Conservation (phyloP, 2,888 invertebrate species). For the Agapostemon virescens region DNA sequence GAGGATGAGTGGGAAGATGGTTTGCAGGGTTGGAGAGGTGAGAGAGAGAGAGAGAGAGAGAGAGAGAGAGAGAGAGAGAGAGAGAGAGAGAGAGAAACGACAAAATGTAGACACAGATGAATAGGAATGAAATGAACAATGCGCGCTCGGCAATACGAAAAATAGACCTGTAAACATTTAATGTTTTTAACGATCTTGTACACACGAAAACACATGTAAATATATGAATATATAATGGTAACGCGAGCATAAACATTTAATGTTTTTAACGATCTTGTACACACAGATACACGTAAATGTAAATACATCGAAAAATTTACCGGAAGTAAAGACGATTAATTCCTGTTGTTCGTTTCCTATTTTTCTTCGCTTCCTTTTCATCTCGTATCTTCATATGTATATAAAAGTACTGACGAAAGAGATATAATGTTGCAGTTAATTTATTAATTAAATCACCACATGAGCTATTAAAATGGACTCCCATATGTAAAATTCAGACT, state of each 20-base stretch:
- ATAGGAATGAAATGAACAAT: conserved; percentile 51
- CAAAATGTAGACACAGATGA: conserved; percentile 18
- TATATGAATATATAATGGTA: conserved; percentile 78
- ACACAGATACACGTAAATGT: conserved; percentile 79
- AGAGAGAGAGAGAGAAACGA: conserved; percentile 21
- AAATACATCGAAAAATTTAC: conserved; percentile 79
- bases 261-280: conserved; percentile 80
- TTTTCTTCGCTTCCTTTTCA: conserved; percentile 35
- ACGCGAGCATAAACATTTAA: conserved; percentile 79
- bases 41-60: conserved; percentile 15
- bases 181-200: conserved; percentile 80
- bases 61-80: conserved; percentile 11
- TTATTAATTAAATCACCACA: background rate
- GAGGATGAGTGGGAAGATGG: too few species aligned
- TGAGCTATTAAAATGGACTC: too few species aligned
- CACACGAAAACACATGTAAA: conserved; percentile 78
- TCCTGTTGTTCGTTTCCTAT: conserved; percentile 54
- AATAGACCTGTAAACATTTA: conserved; percentile 77
- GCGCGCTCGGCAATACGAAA: conserved; percentile 64
- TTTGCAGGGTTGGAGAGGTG: too few species aligned
- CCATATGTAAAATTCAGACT: too few species aligned
- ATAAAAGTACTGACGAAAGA: background rate
- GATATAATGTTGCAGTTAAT: background rate
- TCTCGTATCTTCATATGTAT: background rate
- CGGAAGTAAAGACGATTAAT: conserved; percentile 66